phyloP scores from a whole-genome alignment of 2,797 vertebrate genomes.

The Malacoctenus gilli region DNA sequence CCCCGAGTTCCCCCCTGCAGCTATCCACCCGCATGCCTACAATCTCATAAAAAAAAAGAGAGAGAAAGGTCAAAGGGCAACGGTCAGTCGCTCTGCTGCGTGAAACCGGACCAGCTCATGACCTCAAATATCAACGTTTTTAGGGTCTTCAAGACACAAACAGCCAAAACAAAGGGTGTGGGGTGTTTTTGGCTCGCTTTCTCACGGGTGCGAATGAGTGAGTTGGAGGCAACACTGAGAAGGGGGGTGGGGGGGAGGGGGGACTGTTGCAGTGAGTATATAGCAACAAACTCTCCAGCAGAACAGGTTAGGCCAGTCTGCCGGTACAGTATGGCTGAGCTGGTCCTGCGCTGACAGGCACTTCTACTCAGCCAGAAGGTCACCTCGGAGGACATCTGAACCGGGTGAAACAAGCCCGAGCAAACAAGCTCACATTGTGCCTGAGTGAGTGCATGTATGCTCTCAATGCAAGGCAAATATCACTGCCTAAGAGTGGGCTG shows the following conservation, averaged over 20 bases:
- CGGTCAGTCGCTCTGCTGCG: conserved; percentile 24
- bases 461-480: conserved; percentile 60
- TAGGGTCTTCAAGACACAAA: conserved; percentile 12
- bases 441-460: conserved; percentile 19
- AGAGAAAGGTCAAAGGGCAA: conserved; percentile 44
- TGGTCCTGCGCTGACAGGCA: conserved; percentile 38
- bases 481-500: conserved; percentile 47
- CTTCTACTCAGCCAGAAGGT: conserved; percentile 68
- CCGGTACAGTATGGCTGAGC: conserved; percentile 43
- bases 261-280: conserved; percentile 36
- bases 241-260: conserved; percentile 35
- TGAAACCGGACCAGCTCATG: conserved; percentile 4
- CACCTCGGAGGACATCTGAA: conserved; percentile 68
- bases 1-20: conserved; percentile 57
- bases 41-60: conserved; percentile 48
- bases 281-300: conserved; percentile 38
- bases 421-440: conserved; percentile 56
- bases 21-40: conserved; percentile 41
- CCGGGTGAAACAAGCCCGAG: conserved; percentile 56
- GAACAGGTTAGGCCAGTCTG: conserved; percentile 76
- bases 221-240: conserved; percentile 28
- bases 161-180: background rate
- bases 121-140: too few species aligned
- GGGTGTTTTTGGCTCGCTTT: background rate
- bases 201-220: conserved; percentile 11